These are phyloP conservation scores for Parotia lawesii DNA, from an alignment of 2,113 vertebrate species.

Conservation along the genomic window DNA sequence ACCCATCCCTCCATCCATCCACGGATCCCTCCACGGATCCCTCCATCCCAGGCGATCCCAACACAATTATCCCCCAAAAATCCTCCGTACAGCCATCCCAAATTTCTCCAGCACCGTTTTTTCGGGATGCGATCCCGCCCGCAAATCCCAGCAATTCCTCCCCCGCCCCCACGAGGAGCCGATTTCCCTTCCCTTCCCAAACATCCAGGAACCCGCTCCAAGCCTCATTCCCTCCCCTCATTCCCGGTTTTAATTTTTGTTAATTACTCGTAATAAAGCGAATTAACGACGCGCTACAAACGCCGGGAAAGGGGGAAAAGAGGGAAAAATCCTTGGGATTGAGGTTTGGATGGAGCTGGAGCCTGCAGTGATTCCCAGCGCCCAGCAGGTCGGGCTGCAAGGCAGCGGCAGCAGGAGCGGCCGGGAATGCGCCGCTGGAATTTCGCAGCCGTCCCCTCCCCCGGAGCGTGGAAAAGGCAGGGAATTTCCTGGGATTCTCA, in stretches of 20 bases:
- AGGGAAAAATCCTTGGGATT: rapidly evolving
- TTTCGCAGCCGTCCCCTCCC: neutral
- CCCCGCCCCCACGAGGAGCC: rapidly evolving
- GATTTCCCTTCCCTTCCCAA: slow-evolving; percentile 10
- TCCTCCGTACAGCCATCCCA: rapidly evolving
- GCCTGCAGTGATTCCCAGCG: neutral
- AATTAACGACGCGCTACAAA: neutral
- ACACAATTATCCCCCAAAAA: neutral
- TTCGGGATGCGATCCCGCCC: rapidly evolving
- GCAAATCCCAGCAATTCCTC: neutral
- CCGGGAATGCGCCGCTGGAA: neutral
- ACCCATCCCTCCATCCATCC: too few relatives aligned
- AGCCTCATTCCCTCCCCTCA: neutral
- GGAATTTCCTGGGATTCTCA: neutral
- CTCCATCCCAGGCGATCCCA: neutral
- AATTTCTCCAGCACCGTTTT: rapidly evolving
- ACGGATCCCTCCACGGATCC: too few relatives aligned
- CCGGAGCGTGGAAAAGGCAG: neutral
- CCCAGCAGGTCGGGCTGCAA: slow-evolving; percentile 80
- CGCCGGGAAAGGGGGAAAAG: neutral
- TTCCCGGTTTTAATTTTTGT: neutral
- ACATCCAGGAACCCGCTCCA: neutral
- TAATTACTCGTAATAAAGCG: neutral
- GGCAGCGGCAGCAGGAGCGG: neutral
- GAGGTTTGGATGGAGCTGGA: neutral